Evolutionary conservation across 2,888 invertebrate species (phyloP).

Genomic region (Pseudolycoriella hygida): DNA sequence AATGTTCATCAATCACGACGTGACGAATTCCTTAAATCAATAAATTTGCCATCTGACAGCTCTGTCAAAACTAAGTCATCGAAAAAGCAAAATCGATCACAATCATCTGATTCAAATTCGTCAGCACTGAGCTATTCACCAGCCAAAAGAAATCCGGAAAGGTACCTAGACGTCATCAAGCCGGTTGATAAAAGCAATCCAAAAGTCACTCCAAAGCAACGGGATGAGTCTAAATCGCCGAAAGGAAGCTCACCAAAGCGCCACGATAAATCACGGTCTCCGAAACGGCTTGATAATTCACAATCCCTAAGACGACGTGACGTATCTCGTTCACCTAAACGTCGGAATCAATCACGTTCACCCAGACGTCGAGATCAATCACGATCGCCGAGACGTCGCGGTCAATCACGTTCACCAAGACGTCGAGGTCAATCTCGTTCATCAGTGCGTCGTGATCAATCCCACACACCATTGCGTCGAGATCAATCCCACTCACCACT

Average conservation of each 20-base stretch:
- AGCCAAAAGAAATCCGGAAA: conserved; percentile 45
- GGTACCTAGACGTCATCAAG: conserved; percentile 35
- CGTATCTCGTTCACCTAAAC: not conserved
- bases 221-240: not conserved
- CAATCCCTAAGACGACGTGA: too few species aligned
- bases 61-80: conserved; percentile 7
- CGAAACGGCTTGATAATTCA: not conserved
- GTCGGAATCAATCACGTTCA: not conserved
- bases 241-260: not conserved
- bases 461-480: too few species aligned
- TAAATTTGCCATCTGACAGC: not conserved
- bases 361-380: not conserved
- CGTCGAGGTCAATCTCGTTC: not conserved
- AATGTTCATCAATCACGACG: not conserved
- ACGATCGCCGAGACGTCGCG: not conserved
- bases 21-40: conserved; percentile 2
- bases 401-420: not conserved
- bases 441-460: too few species aligned
- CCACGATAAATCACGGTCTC: not conserved
- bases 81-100: conserved; percentile 9
- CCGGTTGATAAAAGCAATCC: not conserved
- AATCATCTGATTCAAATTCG: conserved; percentile 10
- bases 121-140: conserved; percentile 48
- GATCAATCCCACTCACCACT: too few species aligned
- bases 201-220: not conserved